These are phyloP conservation scores for Masticophis lateralis DNA, from an alignment of 2,797 vertebrate species.

Conservation along the genomic window DNA sequence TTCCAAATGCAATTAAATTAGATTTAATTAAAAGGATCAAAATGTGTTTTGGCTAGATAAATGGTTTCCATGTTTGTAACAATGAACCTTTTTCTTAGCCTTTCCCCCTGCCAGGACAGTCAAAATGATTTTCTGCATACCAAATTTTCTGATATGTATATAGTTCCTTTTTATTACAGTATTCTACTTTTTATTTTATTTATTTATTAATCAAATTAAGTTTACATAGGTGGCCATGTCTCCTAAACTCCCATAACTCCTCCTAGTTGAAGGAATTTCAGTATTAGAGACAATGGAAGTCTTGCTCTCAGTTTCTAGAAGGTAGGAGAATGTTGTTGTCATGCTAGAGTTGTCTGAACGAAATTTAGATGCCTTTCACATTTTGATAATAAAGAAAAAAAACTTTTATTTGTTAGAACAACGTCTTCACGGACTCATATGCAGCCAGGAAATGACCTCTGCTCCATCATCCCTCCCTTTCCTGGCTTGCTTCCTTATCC, in stretches of 20 bases:
- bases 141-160: neutral
- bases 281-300: neutral
- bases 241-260: neutral
- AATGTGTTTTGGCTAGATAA: neutral
- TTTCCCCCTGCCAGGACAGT: neutral
- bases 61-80: neutral
- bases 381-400: no score
- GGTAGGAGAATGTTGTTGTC: neutral
- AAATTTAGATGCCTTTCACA: no score
- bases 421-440: no score
- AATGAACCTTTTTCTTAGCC: neutral
- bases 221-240: neutral
- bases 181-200: neutral
- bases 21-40: conserved; percentile 11
- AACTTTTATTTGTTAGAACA: no score
- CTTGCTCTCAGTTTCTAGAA: neutral
- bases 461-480: no score
- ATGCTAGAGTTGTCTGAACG: no score
- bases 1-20: conserved; percentile 11
- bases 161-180: neutral
- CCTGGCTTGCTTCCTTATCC: no score
- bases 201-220: neutral
- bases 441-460: no score
- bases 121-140: neutral
- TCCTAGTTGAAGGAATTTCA: neutral